Evolutionary conservation across 1,140 invertebrate species (phyloP).

Genomic region (Chrysopa pallens): DNA sequence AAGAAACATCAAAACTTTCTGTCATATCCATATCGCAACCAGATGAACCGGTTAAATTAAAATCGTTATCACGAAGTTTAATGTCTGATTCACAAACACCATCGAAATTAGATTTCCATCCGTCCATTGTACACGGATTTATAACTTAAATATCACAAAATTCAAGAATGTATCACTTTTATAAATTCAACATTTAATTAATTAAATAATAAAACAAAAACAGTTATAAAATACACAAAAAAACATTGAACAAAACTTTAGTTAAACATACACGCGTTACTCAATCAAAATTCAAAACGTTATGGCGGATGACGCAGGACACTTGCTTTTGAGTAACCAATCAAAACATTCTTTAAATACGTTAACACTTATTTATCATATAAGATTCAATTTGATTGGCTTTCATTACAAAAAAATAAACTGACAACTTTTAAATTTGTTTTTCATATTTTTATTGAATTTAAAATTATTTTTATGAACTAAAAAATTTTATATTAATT

Average conservation of each 20-base stretch:
- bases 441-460: too few relatives aligned
- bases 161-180: not conserved
- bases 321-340: too few relatives aligned
- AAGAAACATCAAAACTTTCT: constrained; percentile 13
- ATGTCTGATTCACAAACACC: constrained; percentile 6
- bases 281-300: not conserved
- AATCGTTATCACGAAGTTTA: constrained; percentile 6
- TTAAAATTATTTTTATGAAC: too few relatives aligned
- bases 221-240: not conserved
- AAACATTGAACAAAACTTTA: not conserved
- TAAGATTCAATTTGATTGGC: too few relatives aligned
- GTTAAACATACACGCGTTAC: not conserved
- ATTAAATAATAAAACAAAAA: not conserved
- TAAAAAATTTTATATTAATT: too few relatives aligned
- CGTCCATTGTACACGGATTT: not conserved
- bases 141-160: not conserved
- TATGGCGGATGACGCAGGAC: constrained; percentile 1
- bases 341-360: too few relatives aligned
- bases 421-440: too few relatives aligned
- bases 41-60: constrained; percentile 9
- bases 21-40: constrained; percentile 18
- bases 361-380: too few relatives aligned
- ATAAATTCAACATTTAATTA: not conserved
- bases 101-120: not conserved
- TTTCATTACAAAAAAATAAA: too few relatives aligned